These are phyloP conservation scores for Rostratula benghalensis DNA, from an alignment of 2,113 vertebrate species.

Conservation along the genomic window DNA sequence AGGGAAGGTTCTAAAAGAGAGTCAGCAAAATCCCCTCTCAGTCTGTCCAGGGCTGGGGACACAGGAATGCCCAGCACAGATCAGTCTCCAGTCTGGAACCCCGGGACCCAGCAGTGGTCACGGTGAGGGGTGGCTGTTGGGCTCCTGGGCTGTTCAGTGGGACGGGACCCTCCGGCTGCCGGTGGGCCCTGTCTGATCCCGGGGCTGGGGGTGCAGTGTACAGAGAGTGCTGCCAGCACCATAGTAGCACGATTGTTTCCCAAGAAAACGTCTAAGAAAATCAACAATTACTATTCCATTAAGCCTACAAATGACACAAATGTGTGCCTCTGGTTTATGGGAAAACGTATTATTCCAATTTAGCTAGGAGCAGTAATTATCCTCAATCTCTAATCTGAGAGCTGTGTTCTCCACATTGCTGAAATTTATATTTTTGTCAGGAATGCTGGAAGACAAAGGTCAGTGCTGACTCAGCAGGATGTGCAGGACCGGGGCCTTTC, in stretches of 20 bases:
- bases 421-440: not conserved
- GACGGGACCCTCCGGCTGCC: not conserved
- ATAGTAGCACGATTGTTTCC: not conserved
- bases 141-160: not conserved
- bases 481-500: fast-evolving
- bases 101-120: no score
- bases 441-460: not conserved
- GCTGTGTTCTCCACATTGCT: not conserved
- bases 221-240: not conserved
- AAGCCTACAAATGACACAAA: not conserved
- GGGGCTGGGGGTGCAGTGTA: not conserved
- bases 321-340: not conserved
- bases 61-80: not conserved
- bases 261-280: not conserved
- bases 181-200: not conserved
- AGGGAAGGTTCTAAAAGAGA: not conserved
- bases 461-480: not conserved
- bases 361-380: not conserved
- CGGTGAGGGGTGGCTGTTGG: not conserved
- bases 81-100: not conserved
- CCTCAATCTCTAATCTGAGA: not conserved
- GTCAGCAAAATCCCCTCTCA: not conserved
- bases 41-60: not conserved
- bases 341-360: conserved; percentile 4
- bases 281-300: not conserved